Conservation (phyloP, 2,113 vertebrate species). For the Herpailurus yagouaroundi region DNA sequence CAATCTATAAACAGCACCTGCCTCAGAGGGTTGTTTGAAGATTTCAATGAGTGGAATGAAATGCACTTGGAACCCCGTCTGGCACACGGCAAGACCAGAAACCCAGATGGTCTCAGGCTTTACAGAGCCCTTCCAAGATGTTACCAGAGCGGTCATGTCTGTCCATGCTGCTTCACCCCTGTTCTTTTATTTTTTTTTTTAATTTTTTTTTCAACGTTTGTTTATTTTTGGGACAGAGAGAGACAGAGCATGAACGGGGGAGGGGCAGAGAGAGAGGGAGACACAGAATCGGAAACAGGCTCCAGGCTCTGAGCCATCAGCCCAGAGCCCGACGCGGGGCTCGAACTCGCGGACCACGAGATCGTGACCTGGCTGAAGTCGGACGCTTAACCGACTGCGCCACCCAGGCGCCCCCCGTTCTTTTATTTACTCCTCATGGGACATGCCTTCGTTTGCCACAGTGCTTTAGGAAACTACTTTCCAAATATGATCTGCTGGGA, state of each 20-base stretch:
- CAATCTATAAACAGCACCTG: not conserved
- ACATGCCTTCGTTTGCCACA: not conserved
- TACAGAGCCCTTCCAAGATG: not conserved
- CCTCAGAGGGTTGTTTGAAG: not conserved
- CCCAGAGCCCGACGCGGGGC: too few relatives aligned
- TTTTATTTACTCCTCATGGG: constrained; percentile 7
- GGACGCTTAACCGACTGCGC: too few relatives aligned
- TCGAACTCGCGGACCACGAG: too few relatives aligned
- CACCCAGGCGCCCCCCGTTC: too few relatives aligned
- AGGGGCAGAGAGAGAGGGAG: too few relatives aligned
- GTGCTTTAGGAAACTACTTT: constrained; percentile 25
- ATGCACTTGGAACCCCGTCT: not conserved
- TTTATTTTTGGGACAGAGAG: too few relatives aligned
- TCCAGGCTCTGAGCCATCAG: too few relatives aligned
- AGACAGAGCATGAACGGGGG: too few relatives aligned
- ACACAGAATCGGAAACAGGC: too few relatives aligned
- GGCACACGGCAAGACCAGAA: constrained; percentile 7
- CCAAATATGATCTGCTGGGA: not conserved
- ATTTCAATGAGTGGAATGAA: constrained; percentile 14
- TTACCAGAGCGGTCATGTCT: not conserved
- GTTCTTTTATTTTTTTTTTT: constrained; percentile 39
- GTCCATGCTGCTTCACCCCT: not conserved
- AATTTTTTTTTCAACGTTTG: too few relatives aligned
- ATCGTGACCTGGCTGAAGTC: too few relatives aligned
- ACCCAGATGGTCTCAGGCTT: not conserved